A percentile compares a stretch with the other conserved stretches of the same genome.
Conservation (phyloP, 2,888 invertebrate genomes). For the Dioctria rufipes region DNA sequence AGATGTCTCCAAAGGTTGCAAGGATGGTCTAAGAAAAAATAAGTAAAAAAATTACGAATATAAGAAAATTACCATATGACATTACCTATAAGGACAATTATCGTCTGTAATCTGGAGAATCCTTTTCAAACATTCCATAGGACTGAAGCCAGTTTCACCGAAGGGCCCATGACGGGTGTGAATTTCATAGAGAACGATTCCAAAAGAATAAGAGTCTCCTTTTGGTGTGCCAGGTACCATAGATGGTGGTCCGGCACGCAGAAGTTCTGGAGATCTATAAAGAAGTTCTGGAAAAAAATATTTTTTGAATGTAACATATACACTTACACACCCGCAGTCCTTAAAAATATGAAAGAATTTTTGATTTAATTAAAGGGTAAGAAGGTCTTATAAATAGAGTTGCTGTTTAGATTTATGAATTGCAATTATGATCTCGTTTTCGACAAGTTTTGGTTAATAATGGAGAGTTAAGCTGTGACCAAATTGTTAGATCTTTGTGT, state of each 20-base stretch:
- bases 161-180: slow-evolving; percentile 90
- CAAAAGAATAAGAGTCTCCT: slow-evolving; percentile 90
- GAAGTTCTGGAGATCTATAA: slow-evolving; percentile 86
- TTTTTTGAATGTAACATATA: neutral
- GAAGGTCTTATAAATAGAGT: too few relatives aligned
- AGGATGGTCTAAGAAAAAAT: slow-evolving; percentile 77
- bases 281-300: slow-evolving; percentile 75
- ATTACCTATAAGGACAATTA: slow-evolving; percentile 65
- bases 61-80: neutral
- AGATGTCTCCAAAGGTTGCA: slow-evolving; percentile 83
- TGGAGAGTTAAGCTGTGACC: too few relatives aligned
- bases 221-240: slow-evolving; percentile 77
- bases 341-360: too few relatives aligned
- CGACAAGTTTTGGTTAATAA: too few relatives aligned
- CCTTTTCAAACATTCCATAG: slow-evolving; percentile 75
- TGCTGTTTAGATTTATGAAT: too few relatives aligned
- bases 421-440: too few relatives aligned
- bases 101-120: slow-evolving; percentile 68
- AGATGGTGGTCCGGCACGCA: slow-evolving; percentile 73
- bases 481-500: too few relatives aligned
- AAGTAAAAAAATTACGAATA: neutral
- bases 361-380: too few relatives aligned
- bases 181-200: slow-evolving; percentile 89
- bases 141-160: slow-evolving; percentile 79
- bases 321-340: too few relatives aligned